These are phyloP conservation scores for Loriculus beryllinus DNA, from an alignment of 2,797 vertebrate species.

Conservation along the genomic window DNA sequence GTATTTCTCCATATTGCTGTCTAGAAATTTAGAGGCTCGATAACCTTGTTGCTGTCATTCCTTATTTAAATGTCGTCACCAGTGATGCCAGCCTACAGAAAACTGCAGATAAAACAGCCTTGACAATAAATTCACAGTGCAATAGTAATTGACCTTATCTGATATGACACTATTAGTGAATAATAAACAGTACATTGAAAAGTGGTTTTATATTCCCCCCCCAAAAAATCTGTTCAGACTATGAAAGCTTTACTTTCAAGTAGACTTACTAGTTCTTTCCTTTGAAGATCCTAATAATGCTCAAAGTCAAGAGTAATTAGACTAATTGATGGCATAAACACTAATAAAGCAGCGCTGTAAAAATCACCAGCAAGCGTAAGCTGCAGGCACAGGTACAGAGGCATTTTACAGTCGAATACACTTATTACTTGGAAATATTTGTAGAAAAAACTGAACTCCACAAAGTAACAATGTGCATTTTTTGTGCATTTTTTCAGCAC, in stretches of 20 bases:
- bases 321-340: constrained; percentile 59
- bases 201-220: not conserved
- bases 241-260: constrained; percentile 49
- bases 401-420: not conserved
- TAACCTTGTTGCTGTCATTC: not conserved
- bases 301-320: constrained; percentile 64
- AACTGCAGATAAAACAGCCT: not conserved
- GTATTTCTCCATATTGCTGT: constrained; percentile 43
- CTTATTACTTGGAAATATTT: not conserved
- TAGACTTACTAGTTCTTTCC: constrained; percentile 20
- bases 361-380: constrained; percentile 1
- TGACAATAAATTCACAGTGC: not conserved
- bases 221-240: constrained; percentile 20
- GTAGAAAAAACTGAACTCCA: not conserved
- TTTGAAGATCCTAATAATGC: constrained; percentile 55
- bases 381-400: constrained; percentile 6
- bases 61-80: not conserved
- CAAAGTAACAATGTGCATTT: not conserved
- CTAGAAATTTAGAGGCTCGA: constrained; percentile 3
- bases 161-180: not conserved
- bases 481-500: constrained; percentile 39
- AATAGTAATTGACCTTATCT: not conserved
- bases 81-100: not conserved
- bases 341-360: constrained; percentile 51
- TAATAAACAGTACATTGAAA: not conserved